phyloP scores from a whole-genome alignment of 2,113 vertebrate genomes.

The Myotis davidii region DNA sequence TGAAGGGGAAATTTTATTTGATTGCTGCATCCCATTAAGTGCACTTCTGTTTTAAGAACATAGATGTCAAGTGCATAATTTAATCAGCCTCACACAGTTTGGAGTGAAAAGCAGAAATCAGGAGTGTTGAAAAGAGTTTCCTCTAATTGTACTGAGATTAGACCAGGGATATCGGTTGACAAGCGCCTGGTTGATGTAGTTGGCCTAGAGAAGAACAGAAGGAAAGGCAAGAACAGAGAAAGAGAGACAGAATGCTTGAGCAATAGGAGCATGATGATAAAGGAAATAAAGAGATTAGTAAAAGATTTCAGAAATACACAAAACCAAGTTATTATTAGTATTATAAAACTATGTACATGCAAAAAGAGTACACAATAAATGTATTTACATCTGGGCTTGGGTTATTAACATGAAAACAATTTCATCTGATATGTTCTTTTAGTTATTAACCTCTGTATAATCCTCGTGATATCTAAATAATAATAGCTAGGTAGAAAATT shows the following conservation, averaged over 20 bases:
- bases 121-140: neutral
- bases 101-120: conserved; percentile 23
- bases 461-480: neutral
- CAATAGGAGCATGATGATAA: neutral
- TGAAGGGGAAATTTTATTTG: conserved; percentile 19
- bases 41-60: conserved; percentile 52
- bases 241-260: neutral
- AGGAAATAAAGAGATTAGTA: neutral
- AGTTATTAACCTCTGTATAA: conserved; percentile 1
- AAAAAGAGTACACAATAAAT: neutral
- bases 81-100: conserved; percentile 31
- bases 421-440: neutral
- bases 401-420: neutral
- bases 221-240: neutral
- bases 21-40: conserved; percentile 16
- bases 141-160: neutral
- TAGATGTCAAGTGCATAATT: conserved; percentile 18
- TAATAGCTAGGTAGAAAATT: neutral
- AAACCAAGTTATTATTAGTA: neutral
- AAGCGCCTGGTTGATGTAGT: neutral
- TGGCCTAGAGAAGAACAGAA: neutral
- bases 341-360: neutral
- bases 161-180: neutral
- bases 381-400: neutral
- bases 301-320: neutral